Evolutionary conservation across 2,113 vertebrate genomes (phyloP), one percentile per base, ranked within the genome.

Genomic region (Ahaetulla prasina): DNA sequence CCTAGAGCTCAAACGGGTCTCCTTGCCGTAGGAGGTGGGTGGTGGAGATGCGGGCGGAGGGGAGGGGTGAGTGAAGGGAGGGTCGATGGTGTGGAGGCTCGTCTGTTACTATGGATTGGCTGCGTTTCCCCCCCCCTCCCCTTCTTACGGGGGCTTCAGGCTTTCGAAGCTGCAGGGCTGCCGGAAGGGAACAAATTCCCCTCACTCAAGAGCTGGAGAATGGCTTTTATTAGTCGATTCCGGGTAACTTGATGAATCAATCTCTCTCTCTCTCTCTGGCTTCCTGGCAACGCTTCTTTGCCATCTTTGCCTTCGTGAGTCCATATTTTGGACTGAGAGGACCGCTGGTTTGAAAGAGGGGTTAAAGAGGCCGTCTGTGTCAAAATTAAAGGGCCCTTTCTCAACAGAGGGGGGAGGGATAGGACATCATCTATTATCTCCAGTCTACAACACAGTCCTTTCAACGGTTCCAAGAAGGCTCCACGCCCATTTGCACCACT

Each of bases 81-180:
- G 30, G 30, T 68, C 30, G 30, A 12, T 11, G 14, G 4, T 6
- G 12, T 16, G n/a, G 68, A 39, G n/a, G 14, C 16, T 80, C 0
- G 25, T 43, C 35, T 22, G 18, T 35, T 74, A 5, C 8, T 20
- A 9, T 22, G 35, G 7, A 43, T 43, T 60, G 7, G 35, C 18
- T 8, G 6, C 2, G n/a, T 4, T 18, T 45, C 3, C 4, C 0
- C 11, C 25, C 57, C 11, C 11, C 27, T 2, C 11, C 4, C 4
- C 0, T 39, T 39, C 16, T 18, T 35, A 2, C 18, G 18, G 35
- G 16, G 35, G 68, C 68, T 80, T 39, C 68, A 1, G 74, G 74
- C 7, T 39, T 43, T 80, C 22, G 9, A 80, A 80, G 35, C 74
- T 80, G 35, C 8, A 16, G 74, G 35, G 7, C 35, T 80, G 74